These are phyloP conservation scores for Drosophila repleta DNA, from an alignment of 1,140 invertebrate genomes.

Conservation along the genomic window DNA sequence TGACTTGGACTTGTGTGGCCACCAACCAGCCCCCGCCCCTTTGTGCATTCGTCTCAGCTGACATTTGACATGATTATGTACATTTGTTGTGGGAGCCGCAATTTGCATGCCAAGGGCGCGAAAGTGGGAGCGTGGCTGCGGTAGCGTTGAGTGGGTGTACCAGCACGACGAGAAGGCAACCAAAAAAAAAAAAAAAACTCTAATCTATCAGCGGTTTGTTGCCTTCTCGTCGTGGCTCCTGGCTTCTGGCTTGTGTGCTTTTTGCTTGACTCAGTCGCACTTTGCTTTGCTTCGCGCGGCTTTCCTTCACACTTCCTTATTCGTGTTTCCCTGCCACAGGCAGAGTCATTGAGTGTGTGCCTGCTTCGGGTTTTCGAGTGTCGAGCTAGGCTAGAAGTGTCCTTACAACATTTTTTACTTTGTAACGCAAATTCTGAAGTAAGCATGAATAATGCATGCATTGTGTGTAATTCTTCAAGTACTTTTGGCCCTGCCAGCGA, in stretches of 20 bases:
- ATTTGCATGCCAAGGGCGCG: slow-evolving; percentile 60
- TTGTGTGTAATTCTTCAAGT: slow-evolving; percentile 81
- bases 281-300: slow-evolving; percentile 35
- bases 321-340: slow-evolving; percentile 38
- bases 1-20: background rate
- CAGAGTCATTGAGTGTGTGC: background rate
- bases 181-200: slow-evolving; percentile 33
- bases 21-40: background rate
- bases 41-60: slow-evolving; percentile 54
- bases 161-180: slow-evolving; percentile 5
- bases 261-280: slow-evolving; percentile 60
- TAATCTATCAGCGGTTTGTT: slow-evolving; percentile 69
- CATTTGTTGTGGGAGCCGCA: slow-evolving; percentile 67
- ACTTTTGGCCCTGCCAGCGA: slow-evolving; percentile 70
- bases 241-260: slow-evolving; percentile 8
- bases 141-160: background rate
- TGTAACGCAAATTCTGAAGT: slow-evolving; percentile 82
- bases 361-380: slow-evolving; percentile 15
- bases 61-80: slow-evolving; percentile 81
- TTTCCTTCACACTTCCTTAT: slow-evolving; percentile 68
- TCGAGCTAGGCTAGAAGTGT: slow-evolving; percentile 64
- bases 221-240: too few relatives aligned
- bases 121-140: background rate
- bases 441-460: slow-evolving; percentile 82
- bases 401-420: slow-evolving; percentile 80